Percentiles rank a stretch among this genome's conserved stretches.
Conservation (phyloP, 2,113 vertebrate genomes). For the Hippocampus barbouri region DNA sequence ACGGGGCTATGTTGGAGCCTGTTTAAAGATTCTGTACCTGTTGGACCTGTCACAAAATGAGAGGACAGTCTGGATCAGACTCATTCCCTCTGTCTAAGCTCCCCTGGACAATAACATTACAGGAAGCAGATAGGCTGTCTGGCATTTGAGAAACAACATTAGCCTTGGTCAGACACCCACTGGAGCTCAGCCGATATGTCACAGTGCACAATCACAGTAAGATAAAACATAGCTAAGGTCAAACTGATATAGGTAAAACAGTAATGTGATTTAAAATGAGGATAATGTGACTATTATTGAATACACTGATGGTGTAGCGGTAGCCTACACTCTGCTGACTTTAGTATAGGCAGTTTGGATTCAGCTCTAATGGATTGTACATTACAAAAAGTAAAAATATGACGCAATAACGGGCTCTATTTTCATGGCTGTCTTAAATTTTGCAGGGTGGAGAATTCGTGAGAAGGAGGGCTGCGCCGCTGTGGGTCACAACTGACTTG, state of each 20-base stretch:
- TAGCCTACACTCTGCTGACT: not conserved
- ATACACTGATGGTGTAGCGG: not conserved
- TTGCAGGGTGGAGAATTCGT: too few relatives aligned
- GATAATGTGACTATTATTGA: not conserved
- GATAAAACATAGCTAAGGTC: not conserved
- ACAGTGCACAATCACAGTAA: not conserved
- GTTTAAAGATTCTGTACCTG: conserved; percentile 33
- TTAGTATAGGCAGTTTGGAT: not conserved
- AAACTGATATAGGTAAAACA: not conserved
- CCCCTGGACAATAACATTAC: conserved; percentile 31
- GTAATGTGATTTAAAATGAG: not conserved
- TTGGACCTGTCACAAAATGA: conserved; percentile 31
- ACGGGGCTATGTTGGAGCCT: not conserved
- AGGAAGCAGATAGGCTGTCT: conserved; percentile 35
- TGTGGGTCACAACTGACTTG: too few relatives aligned
- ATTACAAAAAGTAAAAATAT: too few relatives aligned
- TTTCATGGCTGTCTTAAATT: too few relatives aligned
- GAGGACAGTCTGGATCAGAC: conserved; percentile 30
- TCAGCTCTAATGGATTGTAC: not conserved
- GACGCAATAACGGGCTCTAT: too few relatives aligned
- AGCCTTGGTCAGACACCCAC: conserved; percentile 13
- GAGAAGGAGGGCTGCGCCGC: too few relatives aligned
- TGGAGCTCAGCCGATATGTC: not conserved
- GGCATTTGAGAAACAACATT: conserved; percentile 21
- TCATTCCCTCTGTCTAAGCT: conserved; percentile 63